These are phyloP conservation scores for Metaphire vulgaris DNA, from an alignment of 1,140 invertebrate species.

Conservation along the genomic window DNA sequence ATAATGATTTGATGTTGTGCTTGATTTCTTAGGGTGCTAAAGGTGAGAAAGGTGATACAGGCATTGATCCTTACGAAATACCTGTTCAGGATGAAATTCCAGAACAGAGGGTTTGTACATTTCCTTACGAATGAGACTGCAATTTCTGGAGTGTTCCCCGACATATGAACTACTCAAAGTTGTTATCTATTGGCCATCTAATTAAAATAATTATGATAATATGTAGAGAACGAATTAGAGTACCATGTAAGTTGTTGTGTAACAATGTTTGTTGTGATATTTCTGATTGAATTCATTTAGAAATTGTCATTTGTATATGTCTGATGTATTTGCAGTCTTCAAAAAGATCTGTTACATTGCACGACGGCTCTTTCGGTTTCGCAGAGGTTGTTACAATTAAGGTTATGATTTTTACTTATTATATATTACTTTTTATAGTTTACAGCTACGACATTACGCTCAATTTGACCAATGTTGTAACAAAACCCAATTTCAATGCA, in stretches of 20 bases:
- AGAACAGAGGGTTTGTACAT: not conserved
- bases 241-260: not conserved
- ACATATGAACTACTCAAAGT: not conserved
- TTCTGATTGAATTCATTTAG: not conserved
- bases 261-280: not conserved
- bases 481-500: too few relatives aligned
- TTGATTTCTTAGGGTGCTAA: not conserved
- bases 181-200: not conserved
- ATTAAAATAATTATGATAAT: not conserved
- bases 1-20: not conserved
- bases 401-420: not conserved
- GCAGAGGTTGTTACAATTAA: constrained; percentile 27
- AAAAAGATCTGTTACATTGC: constrained; percentile 25
- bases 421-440: too few relatives aligned
- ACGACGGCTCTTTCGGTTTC: constrained; percentile 29
- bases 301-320: too few relatives aligned
- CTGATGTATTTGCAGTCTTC: constrained; percentile 13
- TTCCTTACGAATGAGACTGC: not conserved
- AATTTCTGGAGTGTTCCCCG: not conserved
- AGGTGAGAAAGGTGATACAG: not conserved
- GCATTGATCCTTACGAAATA: not conserved
- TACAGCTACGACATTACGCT: too few relatives aligned
- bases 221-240: not conserved
- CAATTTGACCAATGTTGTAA: too few relatives aligned
- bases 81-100: not conserved